Conservation (phyloP, 2,888 invertebrate species). For the Escarpia spicata region DNA sequence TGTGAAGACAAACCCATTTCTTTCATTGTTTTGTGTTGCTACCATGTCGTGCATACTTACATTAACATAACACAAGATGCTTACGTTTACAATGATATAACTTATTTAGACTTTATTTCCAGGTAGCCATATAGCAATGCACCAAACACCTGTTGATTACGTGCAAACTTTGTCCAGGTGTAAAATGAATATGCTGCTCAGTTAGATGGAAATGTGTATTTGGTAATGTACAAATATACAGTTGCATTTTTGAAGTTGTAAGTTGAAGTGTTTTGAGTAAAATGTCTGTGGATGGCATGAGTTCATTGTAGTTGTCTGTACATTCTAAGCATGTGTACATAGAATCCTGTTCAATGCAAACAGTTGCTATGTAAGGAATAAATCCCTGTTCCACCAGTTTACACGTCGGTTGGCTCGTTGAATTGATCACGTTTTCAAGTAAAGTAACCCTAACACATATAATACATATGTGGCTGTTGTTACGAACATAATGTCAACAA, state of each 20-base stretch:
- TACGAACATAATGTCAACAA: not conserved
- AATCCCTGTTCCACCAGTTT: slow-evolving; percentile 16
- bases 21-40: slow-evolving; percentile 8
- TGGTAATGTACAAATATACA: slow-evolving; percentile 16
- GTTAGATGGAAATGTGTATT: slow-evolving; percentile 13
- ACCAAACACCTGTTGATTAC: not conserved
- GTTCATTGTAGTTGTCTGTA: slow-evolving; percentile 13
- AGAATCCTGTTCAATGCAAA: not conserved
- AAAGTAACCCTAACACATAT: not conserved
- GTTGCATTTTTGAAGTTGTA: slow-evolving; percentile 16
- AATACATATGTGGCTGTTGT: not conserved
- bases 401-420: slow-evolving; percentile 7
- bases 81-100: not conserved
- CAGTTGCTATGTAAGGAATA: slow-evolving; percentile 5
- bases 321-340: slow-evolving; percentile 5
- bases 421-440: not conserved
- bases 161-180: not conserved
- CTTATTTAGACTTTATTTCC: slow-evolving; percentile 1
- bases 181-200: not conserved
- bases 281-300: not conserved
- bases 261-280: slow-evolving; percentile 13
- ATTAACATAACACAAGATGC: not conserved
- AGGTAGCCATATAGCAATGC: not conserved
- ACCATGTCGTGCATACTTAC: slow-evolving; percentile 6
- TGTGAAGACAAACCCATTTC: not conserved